Evolutionary conservation across 1,140 invertebrate species (phyloP).

Genomic region (Atta cephalotes): DNA sequence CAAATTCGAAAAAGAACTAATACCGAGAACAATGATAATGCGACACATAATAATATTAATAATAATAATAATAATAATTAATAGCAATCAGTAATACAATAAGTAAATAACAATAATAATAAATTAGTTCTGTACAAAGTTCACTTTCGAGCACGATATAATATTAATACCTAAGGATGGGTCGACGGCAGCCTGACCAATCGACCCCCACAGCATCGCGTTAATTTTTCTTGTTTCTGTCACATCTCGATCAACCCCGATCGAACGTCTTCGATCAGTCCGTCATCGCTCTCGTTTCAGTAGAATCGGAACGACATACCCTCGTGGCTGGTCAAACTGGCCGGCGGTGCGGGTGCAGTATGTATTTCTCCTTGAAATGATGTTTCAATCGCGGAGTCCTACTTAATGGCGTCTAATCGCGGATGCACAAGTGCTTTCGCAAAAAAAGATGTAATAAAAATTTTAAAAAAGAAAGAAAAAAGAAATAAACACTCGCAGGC

Average conservation of each 20-base stretch:
- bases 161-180: constrained; percentile 78
- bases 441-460: constrained; percentile 28
- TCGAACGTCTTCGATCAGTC: constrained; percentile 51
- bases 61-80: constrained; percentile 67
- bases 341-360: background rate
- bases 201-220: constrained; percentile 80
- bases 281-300: constrained; percentile 15
- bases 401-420: background rate
- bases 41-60: constrained; percentile 77
- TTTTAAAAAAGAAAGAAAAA: constrained; percentile 6
- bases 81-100: constrained; percentile 77
- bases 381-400: constrained; percentile 13
- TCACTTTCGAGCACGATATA: constrained; percentile 79
- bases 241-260: constrained; percentile 46
- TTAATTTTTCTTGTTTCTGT: constrained; percentile 54
- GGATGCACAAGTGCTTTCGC: constrained; percentile 19
- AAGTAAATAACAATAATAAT: constrained; percentile 86
- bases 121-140: constrained; percentile 87
- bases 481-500: background rate
- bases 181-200: constrained; percentile 63
- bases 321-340: background rate
- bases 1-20: constrained; percentile 64
- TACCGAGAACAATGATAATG: constrained; percentile 81
- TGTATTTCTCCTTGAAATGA: constrained; percentile 6
- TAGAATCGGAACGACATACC: background rate